Conservation (phyloP, 2,888 invertebrate genomes). For the Argyresthia goedartella region DNA sequence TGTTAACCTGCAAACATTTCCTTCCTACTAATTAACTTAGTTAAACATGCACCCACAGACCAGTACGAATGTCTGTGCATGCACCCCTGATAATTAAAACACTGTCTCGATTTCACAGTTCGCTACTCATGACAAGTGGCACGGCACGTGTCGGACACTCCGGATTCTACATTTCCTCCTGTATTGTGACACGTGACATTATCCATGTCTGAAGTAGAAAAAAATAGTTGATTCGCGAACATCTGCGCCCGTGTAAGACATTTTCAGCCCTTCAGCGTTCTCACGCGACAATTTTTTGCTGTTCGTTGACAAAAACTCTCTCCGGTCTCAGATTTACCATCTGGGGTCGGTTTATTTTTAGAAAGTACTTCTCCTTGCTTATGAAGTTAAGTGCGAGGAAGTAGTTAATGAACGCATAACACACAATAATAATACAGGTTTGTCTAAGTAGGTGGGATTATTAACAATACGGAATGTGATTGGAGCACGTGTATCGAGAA, state of each 20-base stretch:
- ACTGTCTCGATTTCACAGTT: constrained; percentile 45
- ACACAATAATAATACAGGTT: not conserved
- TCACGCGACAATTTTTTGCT: constrained; percentile 49
- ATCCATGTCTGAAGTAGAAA: constrained; percentile 10
- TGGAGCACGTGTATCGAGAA: not conserved
- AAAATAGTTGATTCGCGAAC: constrained; percentile 31
- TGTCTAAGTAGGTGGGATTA: not conserved
- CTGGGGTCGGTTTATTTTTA: constrained; percentile 52
- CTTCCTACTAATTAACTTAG: too few species aligned
- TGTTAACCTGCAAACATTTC: too few species aligned
- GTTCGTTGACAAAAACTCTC: constrained; percentile 32
- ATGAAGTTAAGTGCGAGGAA: constrained; percentile 34
- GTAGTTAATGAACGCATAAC: constrained; percentile 27
- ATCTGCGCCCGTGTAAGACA: constrained; percentile 40
- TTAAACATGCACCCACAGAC: constrained; percentile 8
- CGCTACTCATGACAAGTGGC: constrained; percentile 46
- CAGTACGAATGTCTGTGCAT: too few species aligned
- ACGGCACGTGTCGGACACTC: constrained; percentile 31
- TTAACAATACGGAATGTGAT: constrained; percentile 9
- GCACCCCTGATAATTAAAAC: constrained; percentile 9
- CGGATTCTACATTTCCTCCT: constrained; percentile 43
- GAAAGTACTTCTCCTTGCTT: constrained; percentile 17
- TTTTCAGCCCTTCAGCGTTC: constrained; percentile 39
- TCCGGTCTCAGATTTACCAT: constrained; percentile 38
- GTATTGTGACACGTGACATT: constrained; percentile 47